Evolutionary conservation across 2,888 invertebrate genomes (phyloP), one percentile per base, ranked within the genome.

Genomic region (Augiades crinisus): DNA sequence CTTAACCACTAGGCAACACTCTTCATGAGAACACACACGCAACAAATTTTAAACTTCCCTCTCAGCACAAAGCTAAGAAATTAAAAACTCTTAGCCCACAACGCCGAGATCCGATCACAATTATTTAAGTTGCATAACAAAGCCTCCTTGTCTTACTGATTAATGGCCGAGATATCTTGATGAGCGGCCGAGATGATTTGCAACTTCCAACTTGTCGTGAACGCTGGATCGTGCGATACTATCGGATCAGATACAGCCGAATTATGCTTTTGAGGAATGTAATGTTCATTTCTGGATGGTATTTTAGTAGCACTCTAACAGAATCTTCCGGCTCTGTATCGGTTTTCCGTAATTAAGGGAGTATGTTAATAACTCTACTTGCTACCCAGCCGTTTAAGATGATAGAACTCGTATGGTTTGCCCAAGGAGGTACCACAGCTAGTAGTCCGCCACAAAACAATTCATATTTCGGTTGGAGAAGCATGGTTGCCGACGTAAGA

Each of bases 131-230:
- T 50, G 36, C 50, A 36, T 50, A 50, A 50, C 43, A 50, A 41
- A 34, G 40, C 24, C 49, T 30, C 17, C 50, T 43, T 43, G 50
- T 50, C 50, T 50, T 27, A 21, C 33, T 27, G 50, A 50, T 50
- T 30, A 50, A 50, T 50, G 43, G 43, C 21, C 13, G 22, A 24
- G 43, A 43, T 50, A 50, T 19, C 34, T 34, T 50, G 50, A 50
- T 50, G 50, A 50, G 50, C 41, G 21, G 6, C 17, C 34, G 33
- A 22, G 41, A 43, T 50, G 50, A 50, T 50, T 43, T 50, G 50
- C 50, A 50, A 50, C 34, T 34, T 34, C 27, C n/a, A n/a, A n/a
- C n/a, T n/a, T n/a, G 16, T 16, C 36, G 37, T 10, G 41, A 17
- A 24, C 10, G 14, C 43, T 10, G 27, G 27, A 5, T 30, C 3